These are phyloP conservation scores for Drosophila bunnanda DNA, from an alignment of 2,888 invertebrate species.

Conservation along the genomic window DNA sequence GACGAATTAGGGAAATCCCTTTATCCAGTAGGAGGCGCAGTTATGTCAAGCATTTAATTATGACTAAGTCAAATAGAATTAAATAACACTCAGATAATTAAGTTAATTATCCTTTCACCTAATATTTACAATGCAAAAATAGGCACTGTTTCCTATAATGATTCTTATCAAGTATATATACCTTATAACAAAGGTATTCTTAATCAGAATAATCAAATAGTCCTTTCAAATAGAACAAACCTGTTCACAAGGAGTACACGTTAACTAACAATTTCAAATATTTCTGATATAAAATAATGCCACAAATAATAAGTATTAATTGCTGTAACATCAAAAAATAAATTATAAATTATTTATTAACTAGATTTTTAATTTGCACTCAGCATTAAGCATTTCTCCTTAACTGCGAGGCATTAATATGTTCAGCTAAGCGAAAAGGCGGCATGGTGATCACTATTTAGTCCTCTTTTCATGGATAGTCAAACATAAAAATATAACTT, in stretches of 20 bases:
- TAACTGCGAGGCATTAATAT: too few relatives aligned
- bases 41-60: background rate
- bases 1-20: background rate
- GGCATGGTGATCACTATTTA: too few relatives aligned
- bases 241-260: background rate
- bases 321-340: background rate
- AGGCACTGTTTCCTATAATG: background rate
- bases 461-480: background rate
- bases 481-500: too few relatives aligned
- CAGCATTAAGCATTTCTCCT: too few relatives aligned
- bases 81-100: background rate
- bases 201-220: background rate
- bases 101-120: background rate
- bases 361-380: too few relatives aligned
- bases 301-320: background rate
- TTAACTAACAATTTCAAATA: background rate
- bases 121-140: background rate
- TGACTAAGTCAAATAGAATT: background rate
- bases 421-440: too few relatives aligned
- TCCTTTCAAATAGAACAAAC: background rate
- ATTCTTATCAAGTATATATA: background rate
- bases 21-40: background rate
- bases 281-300: background rate
- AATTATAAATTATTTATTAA: too few relatives aligned
- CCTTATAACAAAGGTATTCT: too few relatives aligned